Percentiles rank a stretch among this genome's conserved stretches.
phyloP scores from a whole-genome alignment of 2,113 vertebrate genomes.

The Barnardius zonarius region DNA sequence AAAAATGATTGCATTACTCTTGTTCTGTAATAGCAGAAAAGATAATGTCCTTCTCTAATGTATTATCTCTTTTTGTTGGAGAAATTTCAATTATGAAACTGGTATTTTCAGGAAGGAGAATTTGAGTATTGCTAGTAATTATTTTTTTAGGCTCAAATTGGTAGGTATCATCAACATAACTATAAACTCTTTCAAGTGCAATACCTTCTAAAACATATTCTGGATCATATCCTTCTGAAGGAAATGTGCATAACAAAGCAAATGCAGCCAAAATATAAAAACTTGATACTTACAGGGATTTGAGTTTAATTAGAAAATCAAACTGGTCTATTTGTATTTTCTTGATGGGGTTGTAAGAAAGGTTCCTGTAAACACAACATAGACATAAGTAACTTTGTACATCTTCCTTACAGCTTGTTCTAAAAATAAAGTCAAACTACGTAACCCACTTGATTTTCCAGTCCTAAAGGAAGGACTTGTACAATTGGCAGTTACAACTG shows the following conservation, averaged over 20 bases:
- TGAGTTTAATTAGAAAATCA: constrained; percentile 87
- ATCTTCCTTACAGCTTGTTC: neutral
- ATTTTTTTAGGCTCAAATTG: neutral
- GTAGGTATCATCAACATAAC: neutral
- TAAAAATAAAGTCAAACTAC: neutral
- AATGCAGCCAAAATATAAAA: neutral
- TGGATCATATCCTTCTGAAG: neutral
- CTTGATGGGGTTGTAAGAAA: constrained; percentile 91
- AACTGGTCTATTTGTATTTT: constrained; percentile 89
- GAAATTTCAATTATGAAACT: neutral
- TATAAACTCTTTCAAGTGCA: neutral
- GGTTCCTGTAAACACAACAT: constrained; percentile 79
- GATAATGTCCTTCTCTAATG: neutral
- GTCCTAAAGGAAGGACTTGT: neutral
- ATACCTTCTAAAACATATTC: neutral
- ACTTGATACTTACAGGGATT: constrained; percentile 88
- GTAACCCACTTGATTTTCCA: neutral
- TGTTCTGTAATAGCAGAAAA: neutral
- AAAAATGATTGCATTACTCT: neutral
- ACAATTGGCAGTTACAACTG: neutral
- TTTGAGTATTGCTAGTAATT: neutral
- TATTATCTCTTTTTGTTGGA: neutral
- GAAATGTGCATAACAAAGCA: neutral
- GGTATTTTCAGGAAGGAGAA: neutral
- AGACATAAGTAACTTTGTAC: neutral